Evolutionary conservation across 2,888 invertebrate genomes (phyloP), one percentile per base, ranked within the genome.

Genomic region (Micoletzkya japonica): DNA sequence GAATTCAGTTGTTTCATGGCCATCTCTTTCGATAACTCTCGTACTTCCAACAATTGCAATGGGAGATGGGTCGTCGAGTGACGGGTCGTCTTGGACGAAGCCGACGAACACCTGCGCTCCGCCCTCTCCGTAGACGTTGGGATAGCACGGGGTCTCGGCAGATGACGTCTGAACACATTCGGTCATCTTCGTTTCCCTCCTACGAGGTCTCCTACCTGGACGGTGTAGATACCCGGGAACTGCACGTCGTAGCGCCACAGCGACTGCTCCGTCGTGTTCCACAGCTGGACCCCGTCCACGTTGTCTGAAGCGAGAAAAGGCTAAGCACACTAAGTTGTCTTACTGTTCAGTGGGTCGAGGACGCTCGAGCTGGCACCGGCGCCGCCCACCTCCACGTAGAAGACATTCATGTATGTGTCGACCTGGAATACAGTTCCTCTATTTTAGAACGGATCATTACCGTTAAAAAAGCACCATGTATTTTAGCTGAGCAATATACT

Each of bases 21-120:
- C n/a, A n/a, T n/a, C n/a, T n/a, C n/a, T n/a, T n/a, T n/a, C n/a
- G n/a, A n/a, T n/a, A n/a, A n/a, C n/a, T n/a, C 32, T 6, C 64
- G 28, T 20, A 66, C 64, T 36, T 66, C 64, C 64, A 54, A 37
- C 36, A 28, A 66, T 54, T 2, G 64, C 64, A 37, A 54, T 54
- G 28, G 64, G 64, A 1, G 44, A 36, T 44, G 64, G 37, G 17
- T 52, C 32, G 54, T 66, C 64, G 14, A 4, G 14, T 1, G 64
- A 44, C 0, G 4, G 24, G 20, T 36, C 28, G 24, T 54, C 64
- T 20, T 66, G 64, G 2, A 66, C 24, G 64, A 66, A 66, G 34
- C 64, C 64, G 28, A 66, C 34, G 34, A 66, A 6, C 1, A 66
- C 37, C 28, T 66, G 54, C 24, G 39, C 64, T 28, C 64, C 64